These are phyloP conservation scores for Eidolon dupreanum DNA, from an alignment of 2,797 vertebrate species.

Conservation along the genomic window DNA sequence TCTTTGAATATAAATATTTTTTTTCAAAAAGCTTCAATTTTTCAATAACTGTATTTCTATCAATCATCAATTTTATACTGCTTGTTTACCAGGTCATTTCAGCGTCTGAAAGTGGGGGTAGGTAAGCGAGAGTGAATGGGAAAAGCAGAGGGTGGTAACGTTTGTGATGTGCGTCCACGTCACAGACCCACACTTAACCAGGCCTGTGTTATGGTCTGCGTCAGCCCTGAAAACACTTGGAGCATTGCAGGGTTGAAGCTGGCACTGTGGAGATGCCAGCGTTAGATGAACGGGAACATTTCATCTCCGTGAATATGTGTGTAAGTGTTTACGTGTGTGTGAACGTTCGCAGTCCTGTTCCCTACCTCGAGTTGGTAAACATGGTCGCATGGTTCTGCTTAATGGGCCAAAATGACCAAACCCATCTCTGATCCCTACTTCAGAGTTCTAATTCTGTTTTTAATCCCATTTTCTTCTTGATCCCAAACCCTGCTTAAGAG, in stretches of 20 bases:
- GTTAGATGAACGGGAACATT: neutral
- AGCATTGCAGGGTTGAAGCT: neutral
- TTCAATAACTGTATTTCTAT: neutral
- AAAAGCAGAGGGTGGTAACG: neutral
- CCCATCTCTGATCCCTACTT: neutral
- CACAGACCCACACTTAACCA: neutral
- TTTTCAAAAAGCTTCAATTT: neutral
- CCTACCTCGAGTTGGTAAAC: neutral
- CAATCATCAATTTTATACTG: neutral
- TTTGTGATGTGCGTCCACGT: neutral
- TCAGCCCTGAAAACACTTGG: neutral
- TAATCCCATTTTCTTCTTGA: conserved; percentile 50
- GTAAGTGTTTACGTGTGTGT: neutral
- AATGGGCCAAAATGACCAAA: neutral
- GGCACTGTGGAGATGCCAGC: neutral
- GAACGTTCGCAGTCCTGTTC: neutral
- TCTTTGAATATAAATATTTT: conserved; percentile 26
- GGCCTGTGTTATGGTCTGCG: neutral
- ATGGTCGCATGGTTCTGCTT: neutral
- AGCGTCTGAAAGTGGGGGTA: neutral
- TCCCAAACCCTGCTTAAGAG: neutral
- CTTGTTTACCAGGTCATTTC: neutral
- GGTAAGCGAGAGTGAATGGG: neutral
- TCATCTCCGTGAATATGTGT: neutral
- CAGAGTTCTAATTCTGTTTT: neutral